phyloP scores from a whole-genome alignment of 1,140 invertebrate genomes.

The Phymorhynchus buccinoides region DNA sequence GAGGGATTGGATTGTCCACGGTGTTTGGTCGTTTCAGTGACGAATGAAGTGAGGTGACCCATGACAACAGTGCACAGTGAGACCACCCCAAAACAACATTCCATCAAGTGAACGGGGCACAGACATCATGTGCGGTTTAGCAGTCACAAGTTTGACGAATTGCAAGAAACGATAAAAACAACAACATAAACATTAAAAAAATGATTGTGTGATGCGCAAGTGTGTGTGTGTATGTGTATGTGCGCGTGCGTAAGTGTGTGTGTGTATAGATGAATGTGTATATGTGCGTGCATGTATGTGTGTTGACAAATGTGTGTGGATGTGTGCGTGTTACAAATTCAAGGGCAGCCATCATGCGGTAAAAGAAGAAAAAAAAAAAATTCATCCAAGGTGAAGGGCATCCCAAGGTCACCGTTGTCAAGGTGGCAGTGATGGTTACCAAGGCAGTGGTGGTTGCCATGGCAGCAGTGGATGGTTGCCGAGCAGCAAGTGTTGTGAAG shows the following conservation, averaged over 20 bases:
- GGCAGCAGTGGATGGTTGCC: slow-evolving; percentile 5
- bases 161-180: no score
- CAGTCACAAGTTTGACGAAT: neutral
- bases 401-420: slow-evolving; percentile 28
- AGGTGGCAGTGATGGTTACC: slow-evolving; percentile 9
- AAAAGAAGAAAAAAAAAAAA: neutral
- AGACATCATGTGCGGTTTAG: neutral
- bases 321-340: neutral
- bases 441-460: slow-evolving; percentile 16
- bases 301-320: neutral
- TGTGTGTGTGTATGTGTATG: neutral
- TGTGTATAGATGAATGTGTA: neutral
- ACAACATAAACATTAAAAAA: neutral
- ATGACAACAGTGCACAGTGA: no score
- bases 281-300: neutral
- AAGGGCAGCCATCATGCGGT: slow-evolving; percentile 26
- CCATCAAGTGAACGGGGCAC: neutral
- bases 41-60: no score
- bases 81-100: no score
- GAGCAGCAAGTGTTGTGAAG: slow-evolving; percentile 13
- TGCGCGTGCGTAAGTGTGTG: neutral
- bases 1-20: no score
- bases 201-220: neutral
- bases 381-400: slow-evolving; percentile 27
- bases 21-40: no score